Conservation (phyloP, 2,113 vertebrate genomes). For the Motacilla alba region DNA sequence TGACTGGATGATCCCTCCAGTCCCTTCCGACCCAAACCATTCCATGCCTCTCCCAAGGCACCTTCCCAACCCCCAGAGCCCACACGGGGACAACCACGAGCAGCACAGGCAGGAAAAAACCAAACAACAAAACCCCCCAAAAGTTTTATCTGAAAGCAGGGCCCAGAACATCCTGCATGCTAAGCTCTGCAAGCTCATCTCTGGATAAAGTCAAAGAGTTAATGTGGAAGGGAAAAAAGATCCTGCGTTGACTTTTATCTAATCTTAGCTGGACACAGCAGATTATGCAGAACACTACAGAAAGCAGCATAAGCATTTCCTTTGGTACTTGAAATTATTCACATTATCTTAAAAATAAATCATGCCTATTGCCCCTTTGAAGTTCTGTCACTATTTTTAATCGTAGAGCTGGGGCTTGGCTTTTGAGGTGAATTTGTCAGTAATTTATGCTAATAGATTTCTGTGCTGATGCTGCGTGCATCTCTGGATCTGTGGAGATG, state of each 20-base stretch:
- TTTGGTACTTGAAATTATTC: slow-evolving; percentile 9
- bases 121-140: rapidly evolving
- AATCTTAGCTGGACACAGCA: slow-evolving; percentile 34
- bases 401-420: not conserved
- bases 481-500: not conserved
- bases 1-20: no score
- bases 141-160: not conserved
- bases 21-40: no score
- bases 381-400: slow-evolving; percentile 42
- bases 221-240: not conserved
- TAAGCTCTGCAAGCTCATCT: not conserved
- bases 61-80: rapidly evolving
- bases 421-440: slow-evolving; percentile 13
- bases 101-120: not conserved
- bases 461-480: not conserved
- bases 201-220: not conserved
- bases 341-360: slow-evolving; percentile 39
- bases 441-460: slow-evolving; percentile 48
- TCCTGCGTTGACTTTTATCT: slow-evolving; percentile 11
- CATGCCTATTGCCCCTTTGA: slow-evolving; percentile 51
- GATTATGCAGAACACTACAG: not conserved
- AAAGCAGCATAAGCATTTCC: slow-evolving; percentile 41
- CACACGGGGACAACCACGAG: rapidly evolving
- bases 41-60: not conserved
- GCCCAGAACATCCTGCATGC: rapidly evolving